Evolutionary conservation across 2,888 invertebrate species (phyloP).

Genomic region (Morpho helenor): DNA sequence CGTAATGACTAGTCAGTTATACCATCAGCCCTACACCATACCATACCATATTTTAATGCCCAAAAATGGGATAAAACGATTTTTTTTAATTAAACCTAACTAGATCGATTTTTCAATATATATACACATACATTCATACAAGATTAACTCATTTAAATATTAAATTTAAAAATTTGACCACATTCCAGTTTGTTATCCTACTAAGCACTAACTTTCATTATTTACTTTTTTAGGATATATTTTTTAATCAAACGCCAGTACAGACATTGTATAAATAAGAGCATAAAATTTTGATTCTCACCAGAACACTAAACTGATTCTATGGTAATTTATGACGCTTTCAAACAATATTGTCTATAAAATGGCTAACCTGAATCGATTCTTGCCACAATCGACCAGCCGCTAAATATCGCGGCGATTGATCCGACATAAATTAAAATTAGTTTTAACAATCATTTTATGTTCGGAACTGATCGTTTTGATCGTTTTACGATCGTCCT

Average conservation of each 20-base stretch:
- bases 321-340: not conserved
- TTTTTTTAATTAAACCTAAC: too few relatives aligned
- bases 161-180: too few relatives aligned
- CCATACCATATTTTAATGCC: too few relatives aligned
- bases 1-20: too few relatives aligned
- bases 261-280: not conserved
- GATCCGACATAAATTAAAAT: constrained; percentile 31
- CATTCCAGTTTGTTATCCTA: too few relatives aligned
- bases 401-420: constrained; percentile 5
- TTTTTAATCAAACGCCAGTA: not conserved
- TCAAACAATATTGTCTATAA: constrained; percentile 3
- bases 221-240: too few relatives aligned
- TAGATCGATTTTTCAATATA: too few relatives aligned
- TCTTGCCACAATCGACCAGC: constrained; percentile 4
- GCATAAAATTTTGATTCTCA: not conserved
- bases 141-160: too few relatives aligned
- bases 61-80: too few relatives aligned
- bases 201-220: too few relatives aligned
- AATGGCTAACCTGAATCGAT: constrained; percentile 5
- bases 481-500: constrained; percentile 40
- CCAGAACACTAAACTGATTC: not conserved
- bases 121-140: too few relatives aligned
- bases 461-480: constrained; percentile 42
- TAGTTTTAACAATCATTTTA: constrained; percentile 43
- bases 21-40: too few relatives aligned